Percentiles rank a stretch among this genome's conserved stretches.
These are phyloP conservation scores for Oscheius sp. DNA, from an alignment of 1,140 invertebrate genomes.

Conservation along the genomic window DNA sequence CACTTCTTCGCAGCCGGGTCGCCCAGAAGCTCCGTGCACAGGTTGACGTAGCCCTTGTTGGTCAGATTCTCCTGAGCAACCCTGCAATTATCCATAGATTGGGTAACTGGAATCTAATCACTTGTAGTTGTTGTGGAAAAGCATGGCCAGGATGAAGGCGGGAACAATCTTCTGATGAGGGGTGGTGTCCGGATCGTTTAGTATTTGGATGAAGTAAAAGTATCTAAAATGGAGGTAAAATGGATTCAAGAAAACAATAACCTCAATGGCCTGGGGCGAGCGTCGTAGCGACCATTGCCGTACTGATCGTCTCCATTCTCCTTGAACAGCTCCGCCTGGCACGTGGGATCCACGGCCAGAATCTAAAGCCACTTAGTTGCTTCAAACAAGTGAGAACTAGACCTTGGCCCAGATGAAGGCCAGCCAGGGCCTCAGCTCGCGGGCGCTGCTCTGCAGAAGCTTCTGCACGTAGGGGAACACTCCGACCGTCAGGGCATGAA, in stretches of 20 bases:
- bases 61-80: constrained; percentile 56
- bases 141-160: constrained; percentile 57
- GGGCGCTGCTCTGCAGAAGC: constrained; percentile 80
- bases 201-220: constrained; percentile 57
- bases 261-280: not conserved
- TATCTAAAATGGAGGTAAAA: constrained; percentile 29
- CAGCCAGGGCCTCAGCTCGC: constrained; percentile 83
- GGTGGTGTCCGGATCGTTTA: constrained; percentile 60
- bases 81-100: constrained; percentile 38
- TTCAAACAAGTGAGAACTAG: not conserved
- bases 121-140: constrained; percentile 58
- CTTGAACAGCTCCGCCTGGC: constrained; percentile 89
- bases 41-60: constrained; percentile 48
- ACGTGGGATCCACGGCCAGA: constrained; percentile 80
- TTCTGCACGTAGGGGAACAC: constrained; percentile 95
- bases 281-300: not conserved
- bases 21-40: constrained; percentile 53
- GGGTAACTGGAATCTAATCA: constrained; percentile 22
- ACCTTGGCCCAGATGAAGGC: constrained; percentile 96
- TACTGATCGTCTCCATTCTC: constrained; percentile 73
- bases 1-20: constrained; percentile 41
- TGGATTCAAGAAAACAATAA: not conserved
- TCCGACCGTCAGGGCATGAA: constrained; percentile 86
- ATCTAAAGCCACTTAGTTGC: constrained; percentile 67
- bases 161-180: constrained; percentile 47